Percentiles rank a stretch among this genome's conserved stretches.
Conservation (phyloP, 2,888 invertebrate species). For the Perithous albicinctus region DNA sequence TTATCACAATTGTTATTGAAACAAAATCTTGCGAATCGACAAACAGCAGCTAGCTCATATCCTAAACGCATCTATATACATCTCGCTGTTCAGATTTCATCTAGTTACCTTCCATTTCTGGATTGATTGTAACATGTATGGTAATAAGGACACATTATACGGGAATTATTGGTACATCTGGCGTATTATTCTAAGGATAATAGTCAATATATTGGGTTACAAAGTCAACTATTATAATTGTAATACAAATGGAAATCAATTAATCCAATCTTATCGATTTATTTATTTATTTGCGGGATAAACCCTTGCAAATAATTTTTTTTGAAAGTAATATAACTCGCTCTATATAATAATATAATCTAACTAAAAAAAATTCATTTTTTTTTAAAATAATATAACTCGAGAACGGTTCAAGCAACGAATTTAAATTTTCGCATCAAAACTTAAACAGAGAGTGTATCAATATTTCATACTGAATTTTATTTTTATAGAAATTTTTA, state of each 20-base stretch:
- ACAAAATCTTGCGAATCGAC: conserved; percentile 63
- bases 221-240: not conserved
- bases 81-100: not conserved
- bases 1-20: conserved; percentile 68
- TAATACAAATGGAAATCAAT: not conserved
- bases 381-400: too few species aligned
- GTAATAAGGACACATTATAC: not conserved
- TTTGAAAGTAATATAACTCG: too few species aligned
- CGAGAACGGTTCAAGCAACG: too few species aligned
- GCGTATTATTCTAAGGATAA: not conserved
- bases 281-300: too few species aligned
- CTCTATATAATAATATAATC: too few species aligned
- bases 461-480: too few species aligned
- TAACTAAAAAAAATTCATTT: too few species aligned
- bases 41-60: not conserved
- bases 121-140: not conserved
- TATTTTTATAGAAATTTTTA: too few species aligned
- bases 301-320: too few species aligned
- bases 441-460: too few species aligned
- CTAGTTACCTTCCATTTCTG: not conserved
- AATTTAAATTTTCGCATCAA: too few species aligned
- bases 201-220: not conserved
- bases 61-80: not conserved
- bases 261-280: too few species aligned
- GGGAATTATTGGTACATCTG: not conserved